phyloP scores from a whole-genome alignment of 2,888 invertebrate species.

The Erpobdella octoculata region DNA sequence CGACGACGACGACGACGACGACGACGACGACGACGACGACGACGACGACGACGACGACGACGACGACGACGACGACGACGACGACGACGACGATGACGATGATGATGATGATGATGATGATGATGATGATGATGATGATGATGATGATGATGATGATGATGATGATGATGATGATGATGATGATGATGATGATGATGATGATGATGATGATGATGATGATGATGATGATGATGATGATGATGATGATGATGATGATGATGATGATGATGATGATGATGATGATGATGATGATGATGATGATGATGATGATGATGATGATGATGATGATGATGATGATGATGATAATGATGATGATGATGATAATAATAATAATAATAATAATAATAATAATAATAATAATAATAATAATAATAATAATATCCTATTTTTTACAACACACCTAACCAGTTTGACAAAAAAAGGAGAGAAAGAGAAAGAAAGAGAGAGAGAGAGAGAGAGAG shows the following conservation, averaged over 20 bases:
- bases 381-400: neutral
- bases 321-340: neutral
- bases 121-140: slow-evolving; percentile 1
- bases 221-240: neutral
- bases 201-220: neutral
- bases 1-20: neutral
- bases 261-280: neutral
- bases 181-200: neutral
- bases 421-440: too few species aligned
- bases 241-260: neutral
- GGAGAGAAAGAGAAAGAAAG: neutral
- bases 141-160: neutral
- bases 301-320: neutral
- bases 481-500: neutral
- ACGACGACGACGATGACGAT: neutral
- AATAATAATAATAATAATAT: too few species aligned
- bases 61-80: neutral
- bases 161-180: neutral
- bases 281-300: neutral
- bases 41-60: neutral
- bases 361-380: neutral
- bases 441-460: too few species aligned
- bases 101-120: slow-evolving; percentile 18
- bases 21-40: neutral
- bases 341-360: neutral